A percentile compares a stretch with the other conserved stretches of the same genome.
These are phyloP conservation scores for Acronicta aceris DNA, from an alignment of 2,888 invertebrate genomes.

Conservation along the genomic window DNA sequence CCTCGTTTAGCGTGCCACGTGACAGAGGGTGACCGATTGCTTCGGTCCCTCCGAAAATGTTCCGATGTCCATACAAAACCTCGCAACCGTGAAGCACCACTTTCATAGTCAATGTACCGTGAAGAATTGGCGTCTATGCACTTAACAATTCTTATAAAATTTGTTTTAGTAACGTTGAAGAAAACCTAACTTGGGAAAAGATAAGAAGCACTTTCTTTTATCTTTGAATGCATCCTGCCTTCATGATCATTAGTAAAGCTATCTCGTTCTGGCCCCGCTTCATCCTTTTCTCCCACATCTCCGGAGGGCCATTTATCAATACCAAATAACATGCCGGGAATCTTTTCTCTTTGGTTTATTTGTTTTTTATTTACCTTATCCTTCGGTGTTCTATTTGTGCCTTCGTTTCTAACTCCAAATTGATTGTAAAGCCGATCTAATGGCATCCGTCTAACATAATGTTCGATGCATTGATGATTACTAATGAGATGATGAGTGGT, in stretches of 20 bases:
- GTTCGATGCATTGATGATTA: conserved; percentile 81
- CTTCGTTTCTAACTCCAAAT: conserved; percentile 82
- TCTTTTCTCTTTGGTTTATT: conserved; percentile 85
- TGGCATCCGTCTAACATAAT: conserved; percentile 80
- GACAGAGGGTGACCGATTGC: conserved; percentile 75
- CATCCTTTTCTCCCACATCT: conserved; percentile 79
- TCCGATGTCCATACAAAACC: conserved; percentile 68
- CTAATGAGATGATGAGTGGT: conserved; percentile 75
- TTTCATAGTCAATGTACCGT: conserved; percentile 73
- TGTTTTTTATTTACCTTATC: conserved; percentile 87
- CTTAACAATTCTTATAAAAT: conserved; percentile 52
- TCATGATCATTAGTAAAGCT: conserved; percentile 81
- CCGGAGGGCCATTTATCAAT: conserved; percentile 88
- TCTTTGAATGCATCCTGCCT: conserved; percentile 78
- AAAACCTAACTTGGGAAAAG: conserved; percentile 61
- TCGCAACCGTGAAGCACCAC: conserved; percentile 71
- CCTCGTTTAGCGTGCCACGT: conserved; percentile 75
- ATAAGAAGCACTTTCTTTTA: conserved; percentile 85
- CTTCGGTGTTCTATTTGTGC: conserved; percentile 80
- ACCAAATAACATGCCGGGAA: conserved; percentile 88
- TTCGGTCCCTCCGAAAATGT: conserved; percentile 64
- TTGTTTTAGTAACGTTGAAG: conserved; percentile 47
- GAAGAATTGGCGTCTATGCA: conserved; percentile 70
- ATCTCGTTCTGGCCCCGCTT: conserved; percentile 78
- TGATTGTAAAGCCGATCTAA: conserved; percentile 87